A percentile compares a stretch with the other conserved stretches of the same genome.
Conservation (phyloP, 1,140 invertebrate genomes). For the Leguminivora glycinivorella region DNA sequence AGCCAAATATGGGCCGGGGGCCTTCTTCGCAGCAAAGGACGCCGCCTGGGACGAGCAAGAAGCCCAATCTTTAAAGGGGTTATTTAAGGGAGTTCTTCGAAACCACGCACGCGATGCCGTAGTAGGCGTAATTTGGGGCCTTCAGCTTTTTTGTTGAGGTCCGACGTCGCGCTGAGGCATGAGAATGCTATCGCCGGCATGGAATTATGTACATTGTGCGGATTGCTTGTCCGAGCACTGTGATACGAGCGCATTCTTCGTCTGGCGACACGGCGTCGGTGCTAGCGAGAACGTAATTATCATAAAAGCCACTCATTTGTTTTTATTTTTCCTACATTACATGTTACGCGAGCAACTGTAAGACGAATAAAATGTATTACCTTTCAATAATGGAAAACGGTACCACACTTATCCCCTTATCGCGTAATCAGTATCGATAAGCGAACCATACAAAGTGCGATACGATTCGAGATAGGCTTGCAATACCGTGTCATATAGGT, state of each 20-base stretch:
- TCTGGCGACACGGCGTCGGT: constrained; percentile 16
- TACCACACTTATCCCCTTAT: constrained; percentile 46
- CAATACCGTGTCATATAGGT: constrained; percentile 29
- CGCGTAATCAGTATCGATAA: constrained; percentile 48
- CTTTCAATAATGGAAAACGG: constrained; percentile 41
- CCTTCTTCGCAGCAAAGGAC: constrained; percentile 70
- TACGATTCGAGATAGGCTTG: constrained; percentile 42
- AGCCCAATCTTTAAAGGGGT: constrained; percentile 49
- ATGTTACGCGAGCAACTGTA: background rate
- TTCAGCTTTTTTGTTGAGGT: constrained; percentile 43
- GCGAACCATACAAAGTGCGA: constrained; percentile 42
- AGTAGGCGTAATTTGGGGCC: constrained; percentile 55
- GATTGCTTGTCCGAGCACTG: constrained; percentile 9
- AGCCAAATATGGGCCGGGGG: constrained; percentile 62
- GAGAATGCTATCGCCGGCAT: constrained; percentile 8
- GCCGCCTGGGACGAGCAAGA: constrained; percentile 71
- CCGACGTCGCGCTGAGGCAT: constrained; percentile 4
- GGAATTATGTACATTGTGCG: constrained; percentile 5
- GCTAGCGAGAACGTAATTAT: background rate
- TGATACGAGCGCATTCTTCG: background rate
- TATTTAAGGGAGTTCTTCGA: constrained; percentile 69
- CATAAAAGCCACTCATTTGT: constrained; percentile 18
- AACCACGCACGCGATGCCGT: constrained; percentile 63
- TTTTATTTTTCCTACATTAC: background rate
- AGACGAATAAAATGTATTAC: constrained; percentile 17